Evolutionary conservation across 2,113 vertebrate genomes (phyloP), one percentile per base, ranked within the genome.

Genomic region (Callionymus lyra): DNA sequence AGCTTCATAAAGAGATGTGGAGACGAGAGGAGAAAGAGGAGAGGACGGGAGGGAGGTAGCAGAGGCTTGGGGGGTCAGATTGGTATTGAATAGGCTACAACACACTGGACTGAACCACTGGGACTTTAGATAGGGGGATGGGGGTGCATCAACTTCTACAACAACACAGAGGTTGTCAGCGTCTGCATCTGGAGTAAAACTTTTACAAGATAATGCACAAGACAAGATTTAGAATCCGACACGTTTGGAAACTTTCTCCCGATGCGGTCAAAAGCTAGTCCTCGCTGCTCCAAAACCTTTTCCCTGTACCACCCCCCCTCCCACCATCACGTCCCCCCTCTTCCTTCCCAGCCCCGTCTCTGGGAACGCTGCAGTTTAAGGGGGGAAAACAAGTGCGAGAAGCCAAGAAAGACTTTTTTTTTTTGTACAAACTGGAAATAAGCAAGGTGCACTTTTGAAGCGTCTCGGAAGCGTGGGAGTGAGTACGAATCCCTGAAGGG

Each of bases 1-100:
- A 86, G 81, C 82, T 80, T 87, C 54, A 85, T 78, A 85, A 87
- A 86, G 78, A 77, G 71, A 80, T 65, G 76, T 75, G 65, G 74
- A 69, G 81, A 77, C 58, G 58, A 72, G 72, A 76, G 47, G 70
- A 76, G 70, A 75, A 72, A 62, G 70, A 45, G 72, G 65, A 72
- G 55, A 51, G 34, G 44, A 59, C 34, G 59, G 76, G 67, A 77
- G 70, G 69, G 64, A 58, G 45, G 56, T 53, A 44, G 68, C 62
- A 52, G 65, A 54, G 48, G 47, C 63, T 67, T n/a, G 64, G 79
- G 76, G 82, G 79, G 63, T 82, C 76, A 79, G 67, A 64, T 61
- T 70, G 60, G 78, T 70, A 79, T 80, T 85, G 82, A 85, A 86
- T 85, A 77, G 82, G 68, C 69, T 50, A 76, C 72, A 74, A 72